Evolutionary conservation across 2,797 vertebrate species (phyloP), one percentile per base, ranked within the genome.

Genomic region (Botia kubotai): DNA sequence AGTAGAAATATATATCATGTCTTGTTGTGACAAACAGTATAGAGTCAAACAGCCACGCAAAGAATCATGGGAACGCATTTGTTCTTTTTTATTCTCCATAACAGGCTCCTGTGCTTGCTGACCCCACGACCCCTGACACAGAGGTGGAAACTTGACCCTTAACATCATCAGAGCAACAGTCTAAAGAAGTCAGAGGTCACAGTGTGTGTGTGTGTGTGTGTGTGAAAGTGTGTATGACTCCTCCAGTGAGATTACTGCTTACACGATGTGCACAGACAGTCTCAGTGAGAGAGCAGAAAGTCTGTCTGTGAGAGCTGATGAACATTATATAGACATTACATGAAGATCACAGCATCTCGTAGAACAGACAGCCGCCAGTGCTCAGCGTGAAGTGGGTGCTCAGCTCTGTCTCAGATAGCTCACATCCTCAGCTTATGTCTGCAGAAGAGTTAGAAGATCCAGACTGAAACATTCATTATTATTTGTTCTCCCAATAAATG

Each of bases 141-240:
- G 14, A 77, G 73, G 77, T 80, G 77, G 62, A 79, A 82, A 82
- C 68, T 39, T 71, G 72, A 50, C 57, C 57, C n/a, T 46, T 8
- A 21, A 58, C 75, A 79, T 66, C 26, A 63, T 57, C 80, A 71
- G 53, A 73, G 46, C 39, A 13, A 69, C 36, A 69, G n/a, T 46
- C 67, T 50, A 2, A 16, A 39, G 60, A 19, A 58, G 77, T 71
- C 50, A 72, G 66, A 85, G 33, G 67, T 43, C 17, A 48, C 2
- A 26, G 62, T 65, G 0, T 68, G 50, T 65, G 21, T 71, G 23
- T 71, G 21, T 70, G 46, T 76, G 70, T 17, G 11, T 65, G 21
- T 71, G 23, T 71, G 21, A 65, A 33, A 72, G 70, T 17, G 11
- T 63, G 4, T 68, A 13, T 68, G 6, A 19, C 33, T 55, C 2